phyloP scores from a whole-genome alignment of 2,888 invertebrate genomes.

The Chromoteleia sp. region DNA sequence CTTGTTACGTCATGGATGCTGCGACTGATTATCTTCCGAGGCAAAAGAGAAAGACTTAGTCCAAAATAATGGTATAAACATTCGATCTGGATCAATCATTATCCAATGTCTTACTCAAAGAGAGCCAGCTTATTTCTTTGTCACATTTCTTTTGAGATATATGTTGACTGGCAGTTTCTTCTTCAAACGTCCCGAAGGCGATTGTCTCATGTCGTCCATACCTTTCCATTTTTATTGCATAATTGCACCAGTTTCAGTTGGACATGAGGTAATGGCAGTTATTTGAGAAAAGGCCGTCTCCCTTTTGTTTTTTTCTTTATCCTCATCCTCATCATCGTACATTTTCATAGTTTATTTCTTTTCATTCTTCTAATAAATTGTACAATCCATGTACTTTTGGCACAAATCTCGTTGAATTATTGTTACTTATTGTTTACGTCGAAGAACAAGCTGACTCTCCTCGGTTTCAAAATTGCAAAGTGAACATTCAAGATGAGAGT shows the following conservation, averaged over 20 bases:
- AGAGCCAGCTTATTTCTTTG: slow-evolving; percentile 56
- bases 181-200: slow-evolving; percentile 54
- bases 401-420: slow-evolving; percentile 69
- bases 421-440: slow-evolving; percentile 60
- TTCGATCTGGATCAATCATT: slow-evolving; percentile 50
- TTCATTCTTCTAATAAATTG: not conserved
- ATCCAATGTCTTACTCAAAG: slow-evolving; percentile 33
- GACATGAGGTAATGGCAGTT: slow-evolving; percentile 79
- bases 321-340: not conserved
- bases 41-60: slow-evolving; percentile 63
- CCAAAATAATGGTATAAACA: slow-evolving; percentile 59
- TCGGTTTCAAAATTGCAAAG: slow-evolving; percentile 29
- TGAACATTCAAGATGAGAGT: slow-evolving; percentile 64
- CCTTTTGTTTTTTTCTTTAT: not conserved
- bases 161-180: slow-evolving; percentile 64
- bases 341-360: not conserved
- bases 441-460: slow-evolving; percentile 60
- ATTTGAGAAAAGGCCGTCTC: slow-evolving; percentile 76
- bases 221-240: slow-evolving; percentile 49
- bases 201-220: slow-evolving; percentile 60
- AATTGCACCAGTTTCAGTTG: slow-evolving; percentile 53
- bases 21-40: slow-evolving; percentile 70
- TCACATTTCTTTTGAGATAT: slow-evolving; percentile 22
- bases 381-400: slow-evolving; percentile 52
- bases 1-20: slow-evolving; percentile 65